Percentiles rank a stretch among this genome's conserved stretches.
phyloP scores from a whole-genome alignment of 2,113 vertebrate genomes.

The Empidonax traillii region DNA sequence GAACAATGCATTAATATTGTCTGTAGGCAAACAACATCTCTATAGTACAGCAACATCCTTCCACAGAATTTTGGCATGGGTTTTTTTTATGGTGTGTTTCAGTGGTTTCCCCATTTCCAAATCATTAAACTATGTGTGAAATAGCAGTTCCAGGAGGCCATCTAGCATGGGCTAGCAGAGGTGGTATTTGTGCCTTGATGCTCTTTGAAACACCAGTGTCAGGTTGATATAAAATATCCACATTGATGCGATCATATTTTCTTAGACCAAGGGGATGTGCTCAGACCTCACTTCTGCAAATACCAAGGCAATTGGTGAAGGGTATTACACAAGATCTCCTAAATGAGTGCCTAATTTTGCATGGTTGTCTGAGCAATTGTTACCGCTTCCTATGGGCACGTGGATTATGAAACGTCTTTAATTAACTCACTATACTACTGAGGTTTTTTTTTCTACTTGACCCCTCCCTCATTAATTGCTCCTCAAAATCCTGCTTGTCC shows the following conservation, averaged over 20 bases:
- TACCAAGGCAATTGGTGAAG: background rate
- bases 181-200: background rate
- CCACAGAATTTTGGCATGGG: background rate
- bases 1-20: background rate
- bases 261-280: background rate
- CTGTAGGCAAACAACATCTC: background rate
- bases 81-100: background rate
- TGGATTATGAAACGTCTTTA: background rate
- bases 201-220: background rate
- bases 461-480: slow-evolving; percentile 16
- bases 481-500: background rate
- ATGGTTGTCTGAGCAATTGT: background rate
- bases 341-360: background rate
- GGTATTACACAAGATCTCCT: background rate
- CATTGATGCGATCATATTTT: background rate
- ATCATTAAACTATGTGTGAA: background rate
- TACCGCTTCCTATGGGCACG: background rate
- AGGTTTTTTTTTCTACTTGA: background rate
- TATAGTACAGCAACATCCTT: background rate
- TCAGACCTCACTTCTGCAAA: background rate
- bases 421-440: background rate
- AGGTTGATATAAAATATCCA: background rate
- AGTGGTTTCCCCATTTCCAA: background rate
- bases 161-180: background rate
- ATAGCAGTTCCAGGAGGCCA: background rate